Base-by-base conservation (phyloP, 1,140 invertebrate species). In the Lepidurus couesii region DNA sequence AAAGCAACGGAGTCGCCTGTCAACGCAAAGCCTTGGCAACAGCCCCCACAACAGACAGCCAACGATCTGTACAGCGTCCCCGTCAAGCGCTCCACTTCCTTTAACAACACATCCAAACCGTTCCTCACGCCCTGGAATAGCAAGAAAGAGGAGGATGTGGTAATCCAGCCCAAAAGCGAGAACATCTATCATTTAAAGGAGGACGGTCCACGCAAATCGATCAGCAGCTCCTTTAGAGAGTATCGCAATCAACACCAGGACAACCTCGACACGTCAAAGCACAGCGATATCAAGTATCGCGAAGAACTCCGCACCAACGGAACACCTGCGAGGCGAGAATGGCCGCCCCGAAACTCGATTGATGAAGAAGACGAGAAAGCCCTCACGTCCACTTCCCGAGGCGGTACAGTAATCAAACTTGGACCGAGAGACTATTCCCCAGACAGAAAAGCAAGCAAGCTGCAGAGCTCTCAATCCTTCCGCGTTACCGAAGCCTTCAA, bases 61-160 rank as follows among this genome's bases (percentile, higher is more conserved):
- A 65, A 65, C 53, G 75, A 77, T 7, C n/a, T 77, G 13, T 77
- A 77, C 75, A 77, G 42, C 75, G 75, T 47, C 24, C 75, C 75
- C 16, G 75, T 77, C 43, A 77, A 44, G 75, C 34, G 75, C 21
- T 77, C 75, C 0, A 77, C 75, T 42, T 77, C 75, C 4, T 77
- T 77, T 21, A 42, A 77, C 42, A 44, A 26, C 43, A 47, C 75
- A 24, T 26, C 75, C 10, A 77, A 77, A 44, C 75, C 75, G 10
- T 11, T 42, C 13, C 21, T 77, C 10, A 21, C 75, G 43, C 34
- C 75, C 13, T 77, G 75, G 75, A 16, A 16, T 34, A 42, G 47
- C 43, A 77, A 26, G 21, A 47, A 42, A 5, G 75, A 75, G 10
- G 74, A 42, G 16, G 74, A 75, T 7, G 13, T 42, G 13, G 26